Evolutionary conservation across 1,140 invertebrate species (phyloP).

Genomic region (Melipona quadrifasciata): DNA sequence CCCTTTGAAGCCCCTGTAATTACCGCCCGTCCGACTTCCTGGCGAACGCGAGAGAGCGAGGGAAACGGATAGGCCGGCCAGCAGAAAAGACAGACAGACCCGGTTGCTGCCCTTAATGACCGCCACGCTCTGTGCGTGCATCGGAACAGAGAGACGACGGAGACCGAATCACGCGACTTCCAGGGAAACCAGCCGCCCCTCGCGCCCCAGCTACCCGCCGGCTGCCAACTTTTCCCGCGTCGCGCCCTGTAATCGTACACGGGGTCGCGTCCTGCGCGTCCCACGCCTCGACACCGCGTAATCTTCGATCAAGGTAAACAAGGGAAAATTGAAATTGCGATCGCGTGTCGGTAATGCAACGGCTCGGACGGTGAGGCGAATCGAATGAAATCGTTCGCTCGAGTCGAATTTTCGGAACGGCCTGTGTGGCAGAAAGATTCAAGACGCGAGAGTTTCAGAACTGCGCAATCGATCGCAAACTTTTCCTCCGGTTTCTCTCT

Average conservation of each 20-base stretch:
- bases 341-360: neutral
- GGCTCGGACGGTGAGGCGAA: neutral
- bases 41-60: conserved; percentile 43
- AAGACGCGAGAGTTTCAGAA: neutral
- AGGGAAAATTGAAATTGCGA: conserved; percentile 30
- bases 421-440: conserved; percentile 5
- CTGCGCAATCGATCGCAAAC: conserved; percentile 19
- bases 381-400: no score
- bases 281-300: conserved; percentile 10
- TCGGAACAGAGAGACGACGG: conserved; percentile 28
- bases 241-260: neutral
- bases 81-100: conserved; percentile 31
- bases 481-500: neutral
- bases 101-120: conserved; percentile 55
- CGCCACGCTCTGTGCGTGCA: conserved; percentile 59
- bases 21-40: conserved; percentile 62
- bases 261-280: neutral
- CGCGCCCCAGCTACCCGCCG: neutral
- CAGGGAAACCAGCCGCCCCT: conserved; percentile 50
- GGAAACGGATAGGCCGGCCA: conserved; percentile 39
- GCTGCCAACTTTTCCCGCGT: neutral
- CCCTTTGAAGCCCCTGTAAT: conserved; percentile 67
- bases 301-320: conserved; percentile 33
- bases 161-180: conserved; percentile 61
- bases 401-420: neutral